Evolutionary conservation across 2,797 vertebrate species (phyloP), one percentile per base, ranked within the genome.

Genomic region (Meriones psammophilus): DNA sequence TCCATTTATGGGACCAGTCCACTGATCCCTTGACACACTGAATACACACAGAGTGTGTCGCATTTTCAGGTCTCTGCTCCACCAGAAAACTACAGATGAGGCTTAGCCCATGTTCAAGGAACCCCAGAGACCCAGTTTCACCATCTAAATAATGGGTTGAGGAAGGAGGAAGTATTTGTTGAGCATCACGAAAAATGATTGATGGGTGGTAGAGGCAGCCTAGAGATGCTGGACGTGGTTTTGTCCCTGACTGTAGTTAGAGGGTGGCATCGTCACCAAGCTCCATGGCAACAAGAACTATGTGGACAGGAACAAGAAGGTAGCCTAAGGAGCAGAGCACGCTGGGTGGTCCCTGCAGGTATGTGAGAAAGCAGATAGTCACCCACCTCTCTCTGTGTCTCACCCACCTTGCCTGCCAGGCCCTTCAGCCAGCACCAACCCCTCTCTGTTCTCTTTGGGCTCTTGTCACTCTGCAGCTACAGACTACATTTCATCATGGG

Each of bases 351-450:
- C 26, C 24, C 5, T 1, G 1, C 26, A 26, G 30, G 50, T 24
- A 1, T 2, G 0, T 7, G 30, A 56, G 26, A n/a, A 22, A 42
- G 28, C 1, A 20, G 6, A 17, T 18, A 1, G 1, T 54, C 2
- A 58, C 42, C 42, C 42, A 42, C 5, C 78, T 42, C 0, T 1
- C 46, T 8, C 46, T 84, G 8, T 13, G 12, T 54, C 33, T 56
- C 4, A n/a, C 84, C 24, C 15, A 0, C 28, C 6, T 64, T 22
- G 33, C 42, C 73, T 46, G 74, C 88, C 58, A 17, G 73, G 7
- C 30, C 30, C 74, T 50, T 66, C 42, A 54, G 64, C 42, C 64
- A n/a, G 66, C 20, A 69, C 83, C 66, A 9, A 39, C 22, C 62
- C 26, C 14, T 58, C 89, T 33, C 36, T 17, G 73, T 7, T 66